Evolutionary conservation across 2,888 invertebrate genomes (phyloP).

Genomic region (Xestia rhomboidea): DNA sequence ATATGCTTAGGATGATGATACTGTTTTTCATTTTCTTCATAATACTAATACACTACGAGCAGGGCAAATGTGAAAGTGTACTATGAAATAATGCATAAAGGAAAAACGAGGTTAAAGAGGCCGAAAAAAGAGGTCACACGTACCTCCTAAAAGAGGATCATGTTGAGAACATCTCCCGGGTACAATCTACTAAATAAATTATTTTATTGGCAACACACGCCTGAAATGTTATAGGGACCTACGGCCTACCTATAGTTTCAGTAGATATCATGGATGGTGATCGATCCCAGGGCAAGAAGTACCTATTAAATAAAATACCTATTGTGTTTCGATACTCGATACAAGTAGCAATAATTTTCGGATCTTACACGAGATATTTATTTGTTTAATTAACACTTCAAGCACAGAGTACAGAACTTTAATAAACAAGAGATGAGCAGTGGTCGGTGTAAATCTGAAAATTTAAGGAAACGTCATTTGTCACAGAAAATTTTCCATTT

Average conservation of each 20-base stretch:
- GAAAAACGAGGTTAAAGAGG: background rate
- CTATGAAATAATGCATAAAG: conserved; percentile 37
- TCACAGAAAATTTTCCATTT: background rate
- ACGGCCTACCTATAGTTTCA: background rate
- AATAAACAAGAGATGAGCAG: background rate
- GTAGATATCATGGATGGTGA: background rate
- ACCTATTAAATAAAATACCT: background rate
- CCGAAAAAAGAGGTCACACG: conserved; percentile 50
- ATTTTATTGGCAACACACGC: conserved; percentile 22
- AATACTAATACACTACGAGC: conserved; percentile 3
- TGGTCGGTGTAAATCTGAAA: background rate
- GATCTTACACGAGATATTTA: background rate
- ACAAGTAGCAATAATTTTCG: no score
- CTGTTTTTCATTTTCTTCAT: background rate
- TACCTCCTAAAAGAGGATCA: conserved; percentile 35
- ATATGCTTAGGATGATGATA: conserved; percentile 20
- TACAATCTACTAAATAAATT: conserved; percentile 35
- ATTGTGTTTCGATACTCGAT: background rate
- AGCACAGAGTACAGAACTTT: background rate
- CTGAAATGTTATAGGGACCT: background rate
- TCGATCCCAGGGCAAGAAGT: background rate
- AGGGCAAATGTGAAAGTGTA: conserved; percentile 25
- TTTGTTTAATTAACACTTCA: background rate
- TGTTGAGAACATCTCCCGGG: conserved; percentile 29
- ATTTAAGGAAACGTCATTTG: background rate